These are phyloP conservation scores for Phortica magna DNA, from an alignment of 2,888 invertebrate species.

Conservation along the genomic window DNA sequence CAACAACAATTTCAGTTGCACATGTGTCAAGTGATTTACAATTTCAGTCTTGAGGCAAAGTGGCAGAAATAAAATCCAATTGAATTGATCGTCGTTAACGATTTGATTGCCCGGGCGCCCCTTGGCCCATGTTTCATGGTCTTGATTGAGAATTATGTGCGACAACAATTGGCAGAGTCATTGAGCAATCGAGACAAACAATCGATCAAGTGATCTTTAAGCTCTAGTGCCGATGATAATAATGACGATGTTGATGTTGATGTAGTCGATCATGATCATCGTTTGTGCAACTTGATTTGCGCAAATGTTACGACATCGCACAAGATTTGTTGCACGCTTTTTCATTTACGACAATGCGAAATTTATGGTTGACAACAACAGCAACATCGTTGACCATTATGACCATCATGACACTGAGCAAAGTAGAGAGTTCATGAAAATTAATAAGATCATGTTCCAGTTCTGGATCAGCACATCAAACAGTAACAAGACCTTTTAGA, in stretches of 20 bases:
- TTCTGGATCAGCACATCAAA: too few species aligned
- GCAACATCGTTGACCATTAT: background rate
- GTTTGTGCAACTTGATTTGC: constrained; percentile 11
- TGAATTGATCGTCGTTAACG: constrained; percentile 35
- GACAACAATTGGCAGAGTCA: constrained; percentile 63
- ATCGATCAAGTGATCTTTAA: constrained; percentile 62
- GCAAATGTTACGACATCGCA: constrained; percentile 27
- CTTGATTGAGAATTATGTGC: constrained; percentile 40
- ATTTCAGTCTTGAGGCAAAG: constrained; percentile 44
- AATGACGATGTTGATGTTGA: background rate
- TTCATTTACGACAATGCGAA: constrained; percentile 2
- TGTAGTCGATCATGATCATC: background rate
- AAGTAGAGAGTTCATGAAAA: background rate
- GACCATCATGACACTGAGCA: constrained; percentile 3
- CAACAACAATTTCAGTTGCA: constrained; percentile 69
- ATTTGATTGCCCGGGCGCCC: constrained; percentile 30
- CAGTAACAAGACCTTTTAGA: too few species aligned
- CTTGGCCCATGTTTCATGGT: constrained; percentile 38
- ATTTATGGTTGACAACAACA: background rate
- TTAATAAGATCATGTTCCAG: too few species aligned
- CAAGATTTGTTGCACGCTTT: constrained; percentile 34
- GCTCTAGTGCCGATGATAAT: background rate
- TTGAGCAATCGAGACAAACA: constrained; percentile 70
- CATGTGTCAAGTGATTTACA: constrained; percentile 72
- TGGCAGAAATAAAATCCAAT: constrained; percentile 17